Base-by-base conservation (phyloP, 2,113 vertebrate species). In the Peromyscus leucopus region DNA sequence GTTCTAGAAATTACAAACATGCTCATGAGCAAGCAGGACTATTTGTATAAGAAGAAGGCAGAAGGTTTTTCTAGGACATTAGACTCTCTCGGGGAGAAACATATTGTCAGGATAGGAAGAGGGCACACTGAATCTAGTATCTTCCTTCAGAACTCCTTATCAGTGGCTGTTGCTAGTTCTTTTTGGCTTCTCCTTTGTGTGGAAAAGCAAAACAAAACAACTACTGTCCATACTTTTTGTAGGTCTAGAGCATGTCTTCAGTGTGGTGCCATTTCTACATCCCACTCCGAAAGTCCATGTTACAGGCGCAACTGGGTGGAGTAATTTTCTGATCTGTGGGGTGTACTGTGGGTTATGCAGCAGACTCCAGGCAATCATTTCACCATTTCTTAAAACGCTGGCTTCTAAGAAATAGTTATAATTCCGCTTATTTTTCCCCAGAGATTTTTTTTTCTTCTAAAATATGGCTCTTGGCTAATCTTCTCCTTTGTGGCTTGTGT, bases 361-460 rank as follows among this genome's bases (percentile, higher is more conserved):
- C 36, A 91, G 90, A 86, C 31, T 46, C 31, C 31, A 91, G 36
- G 42, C 16, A 24, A n/a, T 94, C 67, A 85, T 80, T 94, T 95
- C 12, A 55, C 65, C 46, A 80, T 55, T 26, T 76, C 83, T 94
- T 95, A 92, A 91, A 94, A 22, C 83, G 33, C 93, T 72, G 31
- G 79, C 89, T 92, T 93, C 93, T 87, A 88, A 93, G 89, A 96
- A 94, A 94, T 21, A 93, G 74, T 92, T 46, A 86, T 82, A 82
- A 96, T 94, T 96, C 89, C 36, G 91, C 80, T 95, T 91, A n/a
- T 36, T 46, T 78, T 96, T 16, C 55, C 75, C 83, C 22, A 82
- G 85, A 96, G 78, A 92, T 87, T 36, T 78, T 84, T 79, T 96
- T 97, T 97, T 96, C 97, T 97, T 96, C 48, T 87, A 94, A 97